Evolutionary conservation across 2,888 invertebrate genomes (phyloP).

Genomic region (Agrotis ipsilon): DNA sequence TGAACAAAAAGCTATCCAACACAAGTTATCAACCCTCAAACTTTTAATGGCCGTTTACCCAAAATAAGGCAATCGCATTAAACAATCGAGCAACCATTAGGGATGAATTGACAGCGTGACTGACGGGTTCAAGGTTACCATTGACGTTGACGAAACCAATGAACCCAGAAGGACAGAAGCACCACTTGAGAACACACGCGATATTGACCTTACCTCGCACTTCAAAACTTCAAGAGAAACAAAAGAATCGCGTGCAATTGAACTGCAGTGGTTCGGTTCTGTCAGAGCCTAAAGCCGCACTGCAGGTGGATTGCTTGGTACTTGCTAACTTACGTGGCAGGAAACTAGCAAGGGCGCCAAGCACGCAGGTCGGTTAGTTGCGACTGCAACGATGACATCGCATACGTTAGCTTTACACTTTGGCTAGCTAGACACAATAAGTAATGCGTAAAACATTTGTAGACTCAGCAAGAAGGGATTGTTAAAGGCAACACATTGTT

Average conservation of each 20-base stretch:
- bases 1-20: background rate
- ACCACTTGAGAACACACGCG: conserved; percentile 24
- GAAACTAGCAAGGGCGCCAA: conserved; percentile 43
- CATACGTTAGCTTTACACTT: conserved; percentile 19
- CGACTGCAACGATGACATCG: conserved; percentile 3
- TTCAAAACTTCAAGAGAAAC: background rate
- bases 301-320: conserved; percentile 44
- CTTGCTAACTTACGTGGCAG: conserved; percentile 40
- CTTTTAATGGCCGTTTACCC: conserved; percentile 36
- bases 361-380: conserved; percentile 26
- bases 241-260: conserved; percentile 47
- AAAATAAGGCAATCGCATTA: conserved; percentile 58
- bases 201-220: conserved; percentile 20
- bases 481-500: background rate
- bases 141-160: conserved; percentile 47
- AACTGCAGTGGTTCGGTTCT: conserved; percentile 52
- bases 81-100: conserved; percentile 49
- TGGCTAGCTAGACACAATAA: too few relatives aligned
- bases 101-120: conserved; percentile 54
- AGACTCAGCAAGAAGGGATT: background rate
- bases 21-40: background rate
- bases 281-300: conserved; percentile 51
- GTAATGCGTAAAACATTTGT: too few relatives aligned
- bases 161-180: conserved; percentile 27
- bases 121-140: conserved; percentile 57